Percentiles rank a stretch among this genome's conserved stretches.
phyloP scores from a whole-genome alignment of 2,113 vertebrate genomes.

The Maccullochella peelii region DNA sequence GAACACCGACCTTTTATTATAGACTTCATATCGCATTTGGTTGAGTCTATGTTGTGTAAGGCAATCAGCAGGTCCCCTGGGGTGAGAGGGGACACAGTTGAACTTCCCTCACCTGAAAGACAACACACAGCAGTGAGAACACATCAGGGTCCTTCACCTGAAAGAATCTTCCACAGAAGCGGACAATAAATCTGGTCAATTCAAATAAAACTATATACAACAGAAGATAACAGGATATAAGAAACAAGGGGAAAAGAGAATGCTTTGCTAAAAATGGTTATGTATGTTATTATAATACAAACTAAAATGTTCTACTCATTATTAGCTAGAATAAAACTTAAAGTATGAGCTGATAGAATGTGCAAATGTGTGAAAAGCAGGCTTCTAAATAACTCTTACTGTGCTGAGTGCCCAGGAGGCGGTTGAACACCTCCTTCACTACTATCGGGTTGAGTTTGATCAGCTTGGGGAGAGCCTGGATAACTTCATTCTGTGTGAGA shows the following conservation, averaged over 20 bases:
- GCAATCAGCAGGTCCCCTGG: slow-evolving; percentile 94
- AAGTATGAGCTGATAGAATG: background rate
- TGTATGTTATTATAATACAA: background rate
- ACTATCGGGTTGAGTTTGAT: slow-evolving; percentile 98
- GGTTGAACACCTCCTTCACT: slow-evolving; percentile 98
- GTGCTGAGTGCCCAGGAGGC: slow-evolving; percentile 94
- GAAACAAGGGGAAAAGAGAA: background rate
- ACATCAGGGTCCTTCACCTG: background rate
- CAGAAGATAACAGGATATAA: background rate
- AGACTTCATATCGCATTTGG: slow-evolving; percentile 97
- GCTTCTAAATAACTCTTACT: slow-evolving; percentile 81
- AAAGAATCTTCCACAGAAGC: background rate
- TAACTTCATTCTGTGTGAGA: slow-evolving; percentile 90
- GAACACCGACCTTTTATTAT: slow-evolving; percentile 93
- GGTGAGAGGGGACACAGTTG: slow-evolving; percentile 92
- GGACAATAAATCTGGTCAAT: background rate
- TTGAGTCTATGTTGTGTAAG: slow-evolving; percentile 93
- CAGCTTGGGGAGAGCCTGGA: slow-evolving; percentile 94
- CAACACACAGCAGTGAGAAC: slow-evolving; percentile 1
- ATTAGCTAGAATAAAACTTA: background rate
- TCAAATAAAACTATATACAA: background rate
- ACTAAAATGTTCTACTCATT: background rate
- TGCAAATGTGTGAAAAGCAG: background rate
- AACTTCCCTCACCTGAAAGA: slow-evolving; percentile 89
- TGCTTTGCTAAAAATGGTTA: background rate